Percentiles rank a stretch among this genome's conserved stretches.
Evolutionary conservation across 23 tunicate genomes (phyloP).

Genomic region (Styela clava): DNA sequence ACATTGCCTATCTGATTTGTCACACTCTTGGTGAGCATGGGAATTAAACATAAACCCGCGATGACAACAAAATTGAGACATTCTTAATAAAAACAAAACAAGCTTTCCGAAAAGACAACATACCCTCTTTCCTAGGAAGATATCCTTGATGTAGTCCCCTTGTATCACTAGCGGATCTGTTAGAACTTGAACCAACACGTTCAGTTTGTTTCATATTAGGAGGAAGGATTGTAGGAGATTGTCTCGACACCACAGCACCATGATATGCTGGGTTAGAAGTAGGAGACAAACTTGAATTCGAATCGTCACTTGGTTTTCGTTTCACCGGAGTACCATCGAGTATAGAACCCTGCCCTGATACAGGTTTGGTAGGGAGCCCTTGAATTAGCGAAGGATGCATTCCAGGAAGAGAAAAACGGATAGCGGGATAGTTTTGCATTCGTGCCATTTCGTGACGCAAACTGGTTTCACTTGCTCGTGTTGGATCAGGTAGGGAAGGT

Average conservation of each 20-base stretch:
- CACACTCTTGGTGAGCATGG: too few relatives aligned
- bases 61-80: too few relatives aligned
- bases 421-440: background rate
- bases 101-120: too few relatives aligned
- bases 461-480: background rate
- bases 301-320: conserved; percentile 17
- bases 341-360: conserved; percentile 8
- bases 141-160: background rate
- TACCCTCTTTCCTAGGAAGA: background rate
- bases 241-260: conserved; percentile 7
- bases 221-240: background rate
- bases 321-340: conserved; percentile 28
- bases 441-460: background rate
- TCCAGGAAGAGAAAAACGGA: background rate
- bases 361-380: background rate
- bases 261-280: conserved; percentile 8
- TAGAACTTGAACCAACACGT: background rate
- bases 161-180: background rate
- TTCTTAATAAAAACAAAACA: too few relatives aligned
- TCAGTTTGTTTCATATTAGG: background rate
- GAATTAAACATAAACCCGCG: too few relatives aligned
- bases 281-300: conserved; percentile 15
- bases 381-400: background rate
- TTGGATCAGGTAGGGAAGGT: background rate
- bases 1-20: too few relatives aligned